A percentile compares a stretch with the other conserved stretches of the same genome.
These are phyloP conservation scores for Polyploca ridens DNA, from an alignment of 2,888 invertebrate genomes.

Conservation along the genomic window DNA sequence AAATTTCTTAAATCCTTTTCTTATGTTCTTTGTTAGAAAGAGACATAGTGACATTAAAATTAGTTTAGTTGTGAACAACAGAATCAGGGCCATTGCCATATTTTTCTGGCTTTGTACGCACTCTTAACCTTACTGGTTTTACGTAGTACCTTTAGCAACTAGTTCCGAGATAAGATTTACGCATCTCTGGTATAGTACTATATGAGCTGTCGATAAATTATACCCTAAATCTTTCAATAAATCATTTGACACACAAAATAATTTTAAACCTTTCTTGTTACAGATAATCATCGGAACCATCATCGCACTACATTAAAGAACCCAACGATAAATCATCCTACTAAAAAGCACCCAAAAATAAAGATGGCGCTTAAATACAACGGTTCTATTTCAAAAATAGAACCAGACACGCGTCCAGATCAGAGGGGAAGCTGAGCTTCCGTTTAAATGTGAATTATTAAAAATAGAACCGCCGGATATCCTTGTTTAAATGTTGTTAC, in stretches of 20 bases:
- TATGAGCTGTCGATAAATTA: background rate
- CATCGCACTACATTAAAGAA: conserved; percentile 28
- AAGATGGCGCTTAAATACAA: conserved; percentile 66
- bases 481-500: conserved; percentile 54
- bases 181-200: background rate
- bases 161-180: background rate
- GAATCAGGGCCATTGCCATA: no score
- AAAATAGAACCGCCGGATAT: conserved; percentile 61
- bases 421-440: conserved; percentile 62
- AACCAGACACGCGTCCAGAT: conserved; percentile 32
- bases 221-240: background rate
- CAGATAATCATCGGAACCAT: conserved; percentile 50
- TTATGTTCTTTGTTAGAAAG: no score
- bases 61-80: no score
- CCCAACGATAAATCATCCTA: conserved; percentile 47
- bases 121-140: no score
- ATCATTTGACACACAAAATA: background rate
- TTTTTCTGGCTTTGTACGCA: no score
- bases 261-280: conserved; percentile 49
- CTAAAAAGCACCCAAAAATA: conserved; percentile 54
- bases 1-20: no score
- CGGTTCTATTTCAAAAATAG: conserved; percentile 52
- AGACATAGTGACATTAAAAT: no score
- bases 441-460: conserved; percentile 70
- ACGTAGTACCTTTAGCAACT: background rate